Percentiles rank a stretch among this genome's conserved stretches.
Evolutionary conservation across 2,797 vertebrate species (phyloP).

Genomic region (Macropodus opercularis): DNA sequence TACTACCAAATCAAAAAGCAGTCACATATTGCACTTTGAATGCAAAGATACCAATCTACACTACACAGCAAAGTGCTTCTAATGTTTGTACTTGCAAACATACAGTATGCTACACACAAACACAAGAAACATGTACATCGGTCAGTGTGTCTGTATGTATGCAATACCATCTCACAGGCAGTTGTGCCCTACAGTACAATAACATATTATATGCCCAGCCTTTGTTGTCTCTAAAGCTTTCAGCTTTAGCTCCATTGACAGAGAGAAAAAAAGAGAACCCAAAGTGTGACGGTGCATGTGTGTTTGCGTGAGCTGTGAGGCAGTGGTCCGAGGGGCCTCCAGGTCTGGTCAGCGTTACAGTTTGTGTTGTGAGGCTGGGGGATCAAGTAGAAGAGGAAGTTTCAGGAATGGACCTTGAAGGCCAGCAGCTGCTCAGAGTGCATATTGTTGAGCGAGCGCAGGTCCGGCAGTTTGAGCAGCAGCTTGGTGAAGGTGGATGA

Average conservation of each 20-base stretch:
- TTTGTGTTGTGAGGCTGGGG: background rate
- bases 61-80: slow-evolving; percentile 72
- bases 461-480: slow-evolving; percentile 94
- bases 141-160: slow-evolving; percentile 57
- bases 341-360: background rate
- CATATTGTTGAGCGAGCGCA: slow-evolving; percentile 98
- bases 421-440: slow-evolving; percentile 98
- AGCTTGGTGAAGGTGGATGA: slow-evolving; percentile 96
- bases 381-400: slow-evolving; percentile 24
- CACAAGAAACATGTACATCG: slow-evolving; percentile 54
- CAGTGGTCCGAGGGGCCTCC: slow-evolving; percentile 1
- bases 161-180: slow-evolving; percentile 63
- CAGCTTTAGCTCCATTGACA: slow-evolving; percentile 8
- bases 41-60: slow-evolving; percentile 70
- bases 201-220: slow-evolving; percentile 41
- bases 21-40: slow-evolving; percentile 81
- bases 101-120: slow-evolving; percentile 61
- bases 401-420: slow-evolving; percentile 93
- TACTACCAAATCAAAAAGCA: slow-evolving; percentile 56
- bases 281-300: slow-evolving; percentile 20
- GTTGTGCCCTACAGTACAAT: slow-evolving; percentile 74
- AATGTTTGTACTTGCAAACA: slow-evolving; percentile 58
- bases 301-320: slow-evolving; percentile 19
- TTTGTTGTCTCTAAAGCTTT: slow-evolving; percentile 9
- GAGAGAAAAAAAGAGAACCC: slow-evolving; percentile 1